Evolutionary conservation across 1,140 invertebrate genomes (phyloP), one percentile per base, ranked within the genome.

Genomic region (Mylabris phalerata): DNA sequence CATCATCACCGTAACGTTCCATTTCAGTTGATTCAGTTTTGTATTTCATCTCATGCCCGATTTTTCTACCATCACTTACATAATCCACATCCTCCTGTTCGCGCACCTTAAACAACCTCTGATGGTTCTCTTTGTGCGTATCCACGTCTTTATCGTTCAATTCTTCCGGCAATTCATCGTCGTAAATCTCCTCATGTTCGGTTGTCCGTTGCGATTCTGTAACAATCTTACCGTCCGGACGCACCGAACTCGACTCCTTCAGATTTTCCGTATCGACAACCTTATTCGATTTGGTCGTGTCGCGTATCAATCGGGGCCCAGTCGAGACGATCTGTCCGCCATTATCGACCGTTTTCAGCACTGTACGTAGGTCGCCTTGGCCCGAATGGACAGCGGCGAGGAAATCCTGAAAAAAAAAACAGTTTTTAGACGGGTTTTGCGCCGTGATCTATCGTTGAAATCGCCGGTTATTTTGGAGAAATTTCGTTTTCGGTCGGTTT

Each of bases 241-340:
- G 72, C 60, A 72, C 75, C 66, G 59, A 75, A 67, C 71, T 82
- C 72, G 64, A 73, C 60, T 72, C 68, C 42, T 65, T 79, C 41
- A 84, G 88, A 61, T 92, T 88, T 79, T 92, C 90, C 48, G 90
- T 91, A 75, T 92, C 90, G 64, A 88, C 83, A 32, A 87, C 86
- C 71, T 89, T 89, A 60, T 85, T 85, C 55, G 84, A 87, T 60
- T 84, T 85, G 60, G 80, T 81, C 3, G 85, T 85, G 67, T 90
- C 88, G 65, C 86, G 84, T n/a, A 92, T 77, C 48, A 93, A 71
- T 57, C 82, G 77, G 0, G 87, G 86, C 42, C 85, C 86, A 1
- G 79, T 77, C 9, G 83, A 79, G 41, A 83, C 80, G 63, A 85
- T 60, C 26, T 67, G 61, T 25, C 56, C 80, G 78, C 56, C 64